Conservation (phyloP, 2,797 vertebrate species). For the Enteromius afrohamiltoni region DNA sequence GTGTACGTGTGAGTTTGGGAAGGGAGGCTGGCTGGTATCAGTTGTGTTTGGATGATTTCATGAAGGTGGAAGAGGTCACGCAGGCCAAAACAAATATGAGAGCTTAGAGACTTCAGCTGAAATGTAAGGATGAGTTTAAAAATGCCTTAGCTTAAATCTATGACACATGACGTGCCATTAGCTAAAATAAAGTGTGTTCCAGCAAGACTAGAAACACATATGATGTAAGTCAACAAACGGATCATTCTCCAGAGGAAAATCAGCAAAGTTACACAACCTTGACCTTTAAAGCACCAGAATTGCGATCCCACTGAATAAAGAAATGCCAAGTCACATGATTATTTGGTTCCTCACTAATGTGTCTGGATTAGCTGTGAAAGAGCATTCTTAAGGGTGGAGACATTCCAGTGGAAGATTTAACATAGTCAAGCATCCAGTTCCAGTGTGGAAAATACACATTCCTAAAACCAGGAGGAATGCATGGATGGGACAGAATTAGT, state of each 20-base stretch:
- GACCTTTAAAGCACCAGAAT: constrained; percentile 19
- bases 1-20: constrained; percentile 5
- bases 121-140: constrained; percentile 39
- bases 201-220: constrained; percentile 34
- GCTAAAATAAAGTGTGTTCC: neutral
- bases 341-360: constrained; percentile 17
- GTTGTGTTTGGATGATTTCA: constrained; percentile 39
- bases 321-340: neutral
- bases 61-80: constrained; percentile 6
- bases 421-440: neutral
- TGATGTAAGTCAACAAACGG: neutral
- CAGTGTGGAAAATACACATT: constrained; percentile 13
- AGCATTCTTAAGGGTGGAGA: constrained; percentile 13
- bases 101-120: constrained; percentile 11
- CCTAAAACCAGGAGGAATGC: neutral
- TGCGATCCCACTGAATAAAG: constrained; percentile 11
- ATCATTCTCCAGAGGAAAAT: constrained; percentile 7
- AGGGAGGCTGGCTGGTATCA: constrained; percentile 31
- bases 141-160: constrained; percentile 39
- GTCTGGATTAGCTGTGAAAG: constrained; percentile 11
- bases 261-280: neutral
- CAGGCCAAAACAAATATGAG: constrained; percentile 42
- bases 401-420: constrained; percentile 29
- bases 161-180: constrained; percentile 26
- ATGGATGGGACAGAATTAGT: neutral